These are phyloP conservation scores for Poecilia latipinna DNA, from an alignment of 2,113 vertebrate genomes.

Conservation along the genomic window DNA sequence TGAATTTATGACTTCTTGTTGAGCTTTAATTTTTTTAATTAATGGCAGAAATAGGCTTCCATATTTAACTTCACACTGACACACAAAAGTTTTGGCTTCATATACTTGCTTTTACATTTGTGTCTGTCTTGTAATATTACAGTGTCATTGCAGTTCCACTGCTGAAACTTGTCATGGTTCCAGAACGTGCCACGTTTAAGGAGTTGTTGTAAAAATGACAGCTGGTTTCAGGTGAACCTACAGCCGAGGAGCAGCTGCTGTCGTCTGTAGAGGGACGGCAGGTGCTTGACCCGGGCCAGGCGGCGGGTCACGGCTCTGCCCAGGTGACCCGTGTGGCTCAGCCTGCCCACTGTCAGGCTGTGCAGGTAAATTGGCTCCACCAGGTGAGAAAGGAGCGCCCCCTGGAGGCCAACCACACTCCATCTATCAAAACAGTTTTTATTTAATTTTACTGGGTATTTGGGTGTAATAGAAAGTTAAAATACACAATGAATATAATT, in stretches of 20 bases:
- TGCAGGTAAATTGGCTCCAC: constrained; percentile 93
- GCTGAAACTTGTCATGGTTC: too few species aligned
- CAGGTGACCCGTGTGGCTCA: constrained; percentile 91
- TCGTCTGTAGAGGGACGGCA: constrained; percentile 84
- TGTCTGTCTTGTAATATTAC: too few species aligned
- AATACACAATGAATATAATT: constrained; percentile 15
- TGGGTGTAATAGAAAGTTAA: too few species aligned
- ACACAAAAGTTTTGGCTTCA: too few species aligned
- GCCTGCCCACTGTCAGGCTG: constrained; percentile 91
- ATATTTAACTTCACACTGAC: too few species aligned
- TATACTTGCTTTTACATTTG: too few species aligned
- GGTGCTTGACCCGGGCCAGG: constrained; percentile 81
- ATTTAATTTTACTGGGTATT: not conserved
- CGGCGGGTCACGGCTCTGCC: constrained; percentile 86
- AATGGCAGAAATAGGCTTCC: too few species aligned
- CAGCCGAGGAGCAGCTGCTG: constrained; percentile 92
- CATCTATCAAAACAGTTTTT: constrained; percentile 80
- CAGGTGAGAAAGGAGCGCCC: constrained; percentile 92
- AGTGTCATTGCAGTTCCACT: too few species aligned
- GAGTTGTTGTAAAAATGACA: not conserved
- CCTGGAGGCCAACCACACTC: constrained; percentile 92
- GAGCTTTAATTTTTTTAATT: too few species aligned
- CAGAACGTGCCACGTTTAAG: too few species aligned
- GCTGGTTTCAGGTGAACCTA: constrained; percentile 68
- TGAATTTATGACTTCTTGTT: too few species aligned